A percentile compares a stretch with the other conserved stretches of the same genome.
phyloP scores from a whole-genome alignment of 1,140 invertebrate genomes.

The Lucilia sericata region DNA sequence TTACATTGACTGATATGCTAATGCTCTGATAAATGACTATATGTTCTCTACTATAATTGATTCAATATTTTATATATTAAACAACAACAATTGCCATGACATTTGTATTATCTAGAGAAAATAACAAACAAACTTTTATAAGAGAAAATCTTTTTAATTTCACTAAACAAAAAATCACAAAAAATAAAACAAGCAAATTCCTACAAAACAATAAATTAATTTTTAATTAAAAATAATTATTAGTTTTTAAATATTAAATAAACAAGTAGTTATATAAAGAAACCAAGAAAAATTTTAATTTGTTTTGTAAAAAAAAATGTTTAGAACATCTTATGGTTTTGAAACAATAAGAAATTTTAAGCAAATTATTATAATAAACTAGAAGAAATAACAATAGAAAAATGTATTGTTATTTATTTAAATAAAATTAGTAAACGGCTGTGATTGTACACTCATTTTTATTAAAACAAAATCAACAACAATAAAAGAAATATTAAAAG shows the following conservation, averaged over 20 bases:
- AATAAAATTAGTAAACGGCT: slow-evolving; percentile 39
- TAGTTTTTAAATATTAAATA: neutral
- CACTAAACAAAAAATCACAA: neutral
- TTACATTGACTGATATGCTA: neutral
- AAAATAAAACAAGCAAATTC: neutral
- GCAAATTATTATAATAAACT: slow-evolving; percentile 4
- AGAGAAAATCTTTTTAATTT: neutral
- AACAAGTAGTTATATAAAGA: too few relatives aligned
- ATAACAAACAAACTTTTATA: neutral
- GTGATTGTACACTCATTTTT: slow-evolving; percentile 46
- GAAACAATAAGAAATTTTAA: too few relatives aligned
- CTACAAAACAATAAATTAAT: slow-evolving; percentile 27
- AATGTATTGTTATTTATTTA: neutral
- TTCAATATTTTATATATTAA: too few relatives aligned
- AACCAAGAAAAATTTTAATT: too few relatives aligned
- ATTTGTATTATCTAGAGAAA: neutral
- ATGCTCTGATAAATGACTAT: neutral
- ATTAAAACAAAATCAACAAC: slow-evolving; percentile 28
- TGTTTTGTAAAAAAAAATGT: too few relatives aligned
- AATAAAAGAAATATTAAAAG: neutral
- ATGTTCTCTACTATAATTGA: neutral
- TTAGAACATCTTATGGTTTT: too few relatives aligned
- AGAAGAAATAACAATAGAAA: slow-evolving; percentile 13
- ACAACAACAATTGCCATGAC: neutral
- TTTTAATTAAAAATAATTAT: neutral